Base-by-base conservation (phyloP, 2,888 invertebrate genomes). In the Cryptocephalus moraei region DNA sequence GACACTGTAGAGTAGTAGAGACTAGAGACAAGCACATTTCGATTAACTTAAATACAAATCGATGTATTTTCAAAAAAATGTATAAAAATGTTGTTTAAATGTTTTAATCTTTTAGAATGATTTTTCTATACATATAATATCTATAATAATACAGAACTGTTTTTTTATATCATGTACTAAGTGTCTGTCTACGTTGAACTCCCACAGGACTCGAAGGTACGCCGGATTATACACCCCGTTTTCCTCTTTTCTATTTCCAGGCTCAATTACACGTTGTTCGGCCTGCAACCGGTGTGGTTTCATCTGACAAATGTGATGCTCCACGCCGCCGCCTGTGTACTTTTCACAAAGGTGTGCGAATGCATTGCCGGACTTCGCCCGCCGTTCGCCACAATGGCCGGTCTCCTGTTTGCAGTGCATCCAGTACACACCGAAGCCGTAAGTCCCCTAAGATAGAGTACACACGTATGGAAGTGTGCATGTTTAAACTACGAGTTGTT, bases 401-500 rank as follows among this genome's bases (percentile, higher is more conserved):
- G 85, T 12, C 68, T 86, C 39, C 73, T 91, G 57, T 92, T 91
- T 65, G 89, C 91, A 4, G 79, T 84, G 4, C 92, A 92, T 67
- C 91, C 92, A 14, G 79, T 92, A 53, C 91, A 91, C 68, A 88
- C 90, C 1, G 91, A 92, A 71, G 91, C 91, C 67, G 91, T 90
- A 68, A 86, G 87, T 80, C 58, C 82, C 87, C 8, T 79, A 84
- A 8, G 70, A 85, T 10, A 81, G 87, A 1, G 84, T 85, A 13
- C 68, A 13, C 68, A 72, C 91, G 57, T 92, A 91, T 65, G 89
- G 91, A 4, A 79, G 84, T 2, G 91, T 92, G 67, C 91, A 91
- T 14, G 79, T 91, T 52, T 91, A 91, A 68, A 88, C 90, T 1
- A 22, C 3, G 6, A 22, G 22, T 22, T 22, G 22, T 22, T 22